Evolutionary conservation across 2,888 invertebrate species (phyloP).

Genomic region (Parnassius apollo): DNA sequence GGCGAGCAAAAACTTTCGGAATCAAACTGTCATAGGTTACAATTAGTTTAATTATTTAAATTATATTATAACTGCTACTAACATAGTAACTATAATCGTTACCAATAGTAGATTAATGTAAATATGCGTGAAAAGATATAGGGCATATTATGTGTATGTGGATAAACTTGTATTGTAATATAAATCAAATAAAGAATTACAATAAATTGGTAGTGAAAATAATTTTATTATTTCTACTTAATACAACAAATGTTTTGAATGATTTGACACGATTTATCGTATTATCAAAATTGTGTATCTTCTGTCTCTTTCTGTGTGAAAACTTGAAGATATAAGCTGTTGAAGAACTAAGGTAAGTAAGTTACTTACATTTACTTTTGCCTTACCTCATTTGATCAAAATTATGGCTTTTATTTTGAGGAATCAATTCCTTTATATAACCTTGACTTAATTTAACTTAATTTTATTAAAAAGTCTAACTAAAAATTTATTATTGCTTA

Average conservation of each 20-base stretch:
- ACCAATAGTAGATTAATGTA: slow-evolving; percentile 62
- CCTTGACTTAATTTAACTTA: no score
- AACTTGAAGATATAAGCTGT: not conserved
- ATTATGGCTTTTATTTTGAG: no score
- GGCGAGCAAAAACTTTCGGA: slow-evolving; percentile 69
- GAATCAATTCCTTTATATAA: no score
- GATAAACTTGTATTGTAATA: slow-evolving; percentile 52
- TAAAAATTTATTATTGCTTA: no score
- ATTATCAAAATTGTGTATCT: not conserved
- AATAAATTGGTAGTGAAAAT: slow-evolving; percentile 67
- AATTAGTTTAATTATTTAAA: slow-evolving; percentile 63
- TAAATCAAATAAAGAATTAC: slow-evolving; percentile 54
- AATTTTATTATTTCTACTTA: slow-evolving; percentile 40
- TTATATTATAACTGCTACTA: slow-evolving; percentile 48
- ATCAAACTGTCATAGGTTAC: slow-evolving; percentile 71
- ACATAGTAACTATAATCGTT: slow-evolving; percentile 60
- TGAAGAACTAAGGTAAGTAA: slow-evolving; percentile 4
- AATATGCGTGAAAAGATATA: slow-evolving; percentile 49
- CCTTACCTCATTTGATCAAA: not conserved
- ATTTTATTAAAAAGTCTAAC: no score
- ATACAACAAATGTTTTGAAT: no score
- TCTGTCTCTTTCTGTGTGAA: not conserved
- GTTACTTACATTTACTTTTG: not conserved
- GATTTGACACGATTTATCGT: no score
- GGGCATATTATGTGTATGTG: slow-evolving; percentile 50